Evolutionary conservation across 2,888 invertebrate species (phyloP).

Genomic region (Julus scanicus): DNA sequence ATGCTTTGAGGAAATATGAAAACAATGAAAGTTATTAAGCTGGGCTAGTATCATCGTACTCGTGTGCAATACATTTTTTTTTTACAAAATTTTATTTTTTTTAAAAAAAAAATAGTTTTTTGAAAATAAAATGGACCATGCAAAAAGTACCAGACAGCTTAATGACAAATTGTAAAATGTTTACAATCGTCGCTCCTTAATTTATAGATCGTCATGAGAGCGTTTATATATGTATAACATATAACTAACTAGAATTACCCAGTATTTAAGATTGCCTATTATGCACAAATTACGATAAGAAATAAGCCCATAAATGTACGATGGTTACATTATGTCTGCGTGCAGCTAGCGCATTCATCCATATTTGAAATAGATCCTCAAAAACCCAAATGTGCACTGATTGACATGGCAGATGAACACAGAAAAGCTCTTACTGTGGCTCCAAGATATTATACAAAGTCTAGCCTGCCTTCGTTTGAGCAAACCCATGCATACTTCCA

Average conservation of each 20-base stretch:
- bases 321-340: background rate
- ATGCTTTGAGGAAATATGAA: too few relatives aligned
- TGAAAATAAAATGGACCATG: background rate
- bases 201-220: background rate
- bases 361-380: constrained; percentile 37
- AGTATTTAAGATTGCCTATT: background rate
- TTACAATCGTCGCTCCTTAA: background rate
- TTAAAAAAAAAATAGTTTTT: background rate
- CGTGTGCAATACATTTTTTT: too few relatives aligned
- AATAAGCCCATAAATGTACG: background rate
- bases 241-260: background rate
- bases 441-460: constrained; percentile 30
- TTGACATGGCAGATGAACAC: constrained; percentile 43
- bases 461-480: constrained; percentile 14
- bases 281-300: background rate
- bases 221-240: background rate
- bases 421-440: constrained; percentile 36
- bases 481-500: background rate
- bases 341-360: background rate
- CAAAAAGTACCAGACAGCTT: background rate
- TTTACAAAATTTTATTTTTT: background rate
- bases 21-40: too few relatives aligned
- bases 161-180: background rate
- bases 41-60: too few relatives aligned
- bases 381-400: constrained; percentile 29